Conservation (phyloP, 2,888 invertebrate genomes). For the Melieria crassipennis region DNA sequence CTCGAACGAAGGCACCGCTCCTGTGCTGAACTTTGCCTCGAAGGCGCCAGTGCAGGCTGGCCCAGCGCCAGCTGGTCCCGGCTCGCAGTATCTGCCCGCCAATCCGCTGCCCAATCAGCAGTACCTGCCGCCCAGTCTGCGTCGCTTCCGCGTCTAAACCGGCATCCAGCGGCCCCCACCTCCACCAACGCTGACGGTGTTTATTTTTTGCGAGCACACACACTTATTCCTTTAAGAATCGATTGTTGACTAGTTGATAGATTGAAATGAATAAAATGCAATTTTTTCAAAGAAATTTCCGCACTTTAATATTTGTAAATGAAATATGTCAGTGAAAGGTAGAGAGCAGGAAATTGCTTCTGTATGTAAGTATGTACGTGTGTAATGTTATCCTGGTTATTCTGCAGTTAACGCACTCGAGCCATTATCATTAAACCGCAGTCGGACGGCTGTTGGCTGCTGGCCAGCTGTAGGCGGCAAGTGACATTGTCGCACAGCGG, state of each 20-base stretch:
- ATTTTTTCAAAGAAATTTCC: not conserved
- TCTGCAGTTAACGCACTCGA: too few species aligned
- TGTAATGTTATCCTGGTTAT: too few species aligned
- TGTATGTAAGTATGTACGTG: too few species aligned
- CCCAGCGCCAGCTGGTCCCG: conserved; percentile 30
- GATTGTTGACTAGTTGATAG: conserved; percentile 32
- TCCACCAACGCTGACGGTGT: too few species aligned
- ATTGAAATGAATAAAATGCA: not conserved
- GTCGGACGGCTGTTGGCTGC: too few species aligned
- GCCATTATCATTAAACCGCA: too few species aligned
- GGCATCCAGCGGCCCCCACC: not conserved
- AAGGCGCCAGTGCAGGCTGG: conserved; percentile 29
- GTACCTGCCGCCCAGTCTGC: conserved; percentile 50
- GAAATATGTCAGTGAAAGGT: too few species aligned
- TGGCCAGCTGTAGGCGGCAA: too few species aligned
- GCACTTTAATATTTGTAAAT: too few species aligned
- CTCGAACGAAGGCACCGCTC: conserved; percentile 57
- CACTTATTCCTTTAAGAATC: conserved; percentile 2
- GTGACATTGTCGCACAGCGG: too few species aligned
- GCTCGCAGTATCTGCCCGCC: conserved; percentile 43
- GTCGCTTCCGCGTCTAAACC: conserved; percentile 51
- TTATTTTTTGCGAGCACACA: not conserved
- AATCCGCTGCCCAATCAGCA: conserved; percentile 44
- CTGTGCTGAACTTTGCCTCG: conserved; percentile 57
- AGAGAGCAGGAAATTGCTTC: too few species aligned